Evolutionary conservation across 2,113 vertebrate genomes (phyloP).

Genomic region (Nesoenas mayeri): DNA sequence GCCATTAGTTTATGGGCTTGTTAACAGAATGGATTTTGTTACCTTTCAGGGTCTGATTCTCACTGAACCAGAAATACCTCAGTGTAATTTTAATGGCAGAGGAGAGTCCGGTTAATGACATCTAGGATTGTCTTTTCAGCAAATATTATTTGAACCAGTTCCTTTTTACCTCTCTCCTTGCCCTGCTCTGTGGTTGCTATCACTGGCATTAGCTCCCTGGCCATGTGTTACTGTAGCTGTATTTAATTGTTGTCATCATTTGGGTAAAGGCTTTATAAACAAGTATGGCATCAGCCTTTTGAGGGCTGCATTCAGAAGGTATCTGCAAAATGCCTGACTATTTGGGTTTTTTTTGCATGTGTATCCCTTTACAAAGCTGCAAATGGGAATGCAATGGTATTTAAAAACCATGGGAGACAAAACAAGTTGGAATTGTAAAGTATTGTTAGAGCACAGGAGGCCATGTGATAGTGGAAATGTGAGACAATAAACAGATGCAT

Average conservation of each 20-base stretch:
- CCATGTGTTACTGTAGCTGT: background rate
- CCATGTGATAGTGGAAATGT: background rate
- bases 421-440: background rate
- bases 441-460: slow-evolving; percentile 5
- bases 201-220: background rate
- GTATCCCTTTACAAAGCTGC: background rate
- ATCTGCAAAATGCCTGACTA: background rate
- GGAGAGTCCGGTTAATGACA: background rate
- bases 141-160: background rate
- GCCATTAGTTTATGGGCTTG: slow-evolving; percentile 20
- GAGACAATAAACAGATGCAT: background rate
- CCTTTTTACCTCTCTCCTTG: background rate
- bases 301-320: background rate
- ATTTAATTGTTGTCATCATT: background rate
- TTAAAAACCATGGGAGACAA: background rate
- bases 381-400: background rate
- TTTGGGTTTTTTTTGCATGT: background rate
- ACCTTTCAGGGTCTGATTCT: slow-evolving; percentile 19
- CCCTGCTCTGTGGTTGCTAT: background rate
- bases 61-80: background rate
- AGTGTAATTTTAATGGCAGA: background rate
- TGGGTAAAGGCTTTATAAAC: background rate
- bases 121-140: background rate
- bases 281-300: background rate
- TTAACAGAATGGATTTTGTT: slow-evolving; percentile 13